Evolutionary conservation across 2,888 invertebrate genomes (phyloP), one percentile per base, ranked within the genome.

Genomic region (Amitus sp.): DNA sequence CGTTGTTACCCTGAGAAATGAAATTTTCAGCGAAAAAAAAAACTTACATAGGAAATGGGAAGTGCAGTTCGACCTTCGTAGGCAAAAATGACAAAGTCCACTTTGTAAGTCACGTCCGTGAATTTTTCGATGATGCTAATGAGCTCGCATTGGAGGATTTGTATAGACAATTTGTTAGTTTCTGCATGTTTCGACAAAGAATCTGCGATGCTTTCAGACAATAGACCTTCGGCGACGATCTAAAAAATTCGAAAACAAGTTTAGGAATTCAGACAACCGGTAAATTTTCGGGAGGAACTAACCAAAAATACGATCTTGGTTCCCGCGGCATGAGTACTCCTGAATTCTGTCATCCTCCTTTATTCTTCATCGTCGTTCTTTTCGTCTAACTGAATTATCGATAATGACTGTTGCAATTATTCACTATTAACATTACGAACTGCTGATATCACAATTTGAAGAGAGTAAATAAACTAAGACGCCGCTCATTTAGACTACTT

Each of bases 21-120:
- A n/a, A n/a, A n/a, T n/a, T n/a, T n/a, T n/a, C n/a, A n/a, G n/a
- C n/a, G n/a, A 34, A 4, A 39, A 4, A 39, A 39, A 10, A 45
- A 42, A 47, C 50, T 64, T 66, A 81, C 81, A 65, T 80, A 73
- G 0, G 53, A 50, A 12, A 80, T 63, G 2, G 72, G 69, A 17
- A 74, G 69, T 10, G 42, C 51, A 3, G 70, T 54, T 56, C 70
- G 68, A 30, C 73, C 72, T 33, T 82, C 78, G 43, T 75, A 76
- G 5, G 73, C 74, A 58, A 81, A 78, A 42, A 82, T 69, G 57
- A 81, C 66, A 39, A 76, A 80, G 65, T 80, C 80, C 9, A 79
- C 68, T 33, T 66, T 65, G 15, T 78, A 45, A 40, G 71, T 64
- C 9, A 72, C 52, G 33, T 33, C 33, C 13, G 68, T 69, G 0